Percentiles rank a stretch among this genome's conserved stretches.
phyloP scores from a whole-genome alignment of 2,797 vertebrate genomes.

The Catamblyrhynchus diadema region DNA sequence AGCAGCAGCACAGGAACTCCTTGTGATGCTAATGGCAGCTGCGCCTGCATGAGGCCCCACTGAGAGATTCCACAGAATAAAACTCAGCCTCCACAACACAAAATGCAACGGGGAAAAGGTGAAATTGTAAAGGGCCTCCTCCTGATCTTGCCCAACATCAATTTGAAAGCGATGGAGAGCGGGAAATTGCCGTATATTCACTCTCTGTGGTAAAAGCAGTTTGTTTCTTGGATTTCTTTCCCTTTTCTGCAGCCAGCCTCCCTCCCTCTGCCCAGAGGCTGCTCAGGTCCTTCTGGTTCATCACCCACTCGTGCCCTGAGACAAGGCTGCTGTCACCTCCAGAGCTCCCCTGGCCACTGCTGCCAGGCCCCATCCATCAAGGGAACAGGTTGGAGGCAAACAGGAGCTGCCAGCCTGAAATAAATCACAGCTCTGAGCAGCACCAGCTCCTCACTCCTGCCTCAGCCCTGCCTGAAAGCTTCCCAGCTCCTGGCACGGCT shows the following conservation, averaged over 20 bases:
- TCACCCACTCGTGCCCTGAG: background rate
- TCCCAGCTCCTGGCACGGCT: background rate
- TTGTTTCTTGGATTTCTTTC: background rate
- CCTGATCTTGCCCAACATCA: background rate
- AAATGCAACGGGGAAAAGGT: background rate
- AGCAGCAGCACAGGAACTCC: background rate
- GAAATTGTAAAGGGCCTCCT: background rate
- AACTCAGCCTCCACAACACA: background rate
- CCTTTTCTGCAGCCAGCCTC: background rate
- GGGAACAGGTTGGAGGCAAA: background rate
- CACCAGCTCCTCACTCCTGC: background rate
- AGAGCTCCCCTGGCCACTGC: background rate
- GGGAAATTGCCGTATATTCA: fast-evolving
- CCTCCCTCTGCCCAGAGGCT: background rate
- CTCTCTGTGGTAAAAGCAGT: background rate
- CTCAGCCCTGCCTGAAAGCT: background rate
- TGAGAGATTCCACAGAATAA: background rate
- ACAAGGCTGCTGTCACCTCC: constrained; percentile 34
- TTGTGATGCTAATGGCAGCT: background rate
- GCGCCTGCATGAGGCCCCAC: fast-evolving
- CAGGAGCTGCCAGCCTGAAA: constrained; percentile 6
- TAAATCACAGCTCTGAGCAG: background rate
- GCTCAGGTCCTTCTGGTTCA: constrained; percentile 22
- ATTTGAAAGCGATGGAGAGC: background rate
- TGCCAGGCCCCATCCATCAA: constrained; percentile 55